Conservation (phyloP, 2,888 invertebrate species). For the Prenolepis imparis region DNA sequence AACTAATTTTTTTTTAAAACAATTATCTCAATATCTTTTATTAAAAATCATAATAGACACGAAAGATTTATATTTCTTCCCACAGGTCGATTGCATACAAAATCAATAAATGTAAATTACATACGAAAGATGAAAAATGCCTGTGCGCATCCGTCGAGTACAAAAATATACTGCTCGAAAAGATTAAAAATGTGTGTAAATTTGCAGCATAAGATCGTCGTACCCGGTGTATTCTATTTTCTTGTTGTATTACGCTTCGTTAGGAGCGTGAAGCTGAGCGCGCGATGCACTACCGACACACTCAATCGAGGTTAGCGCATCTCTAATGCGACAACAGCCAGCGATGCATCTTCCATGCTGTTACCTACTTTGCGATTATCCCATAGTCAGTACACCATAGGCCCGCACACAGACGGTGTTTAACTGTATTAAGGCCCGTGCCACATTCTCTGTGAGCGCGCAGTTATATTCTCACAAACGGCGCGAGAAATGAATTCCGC, state of each 20-base stretch:
- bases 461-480: constrained; percentile 71
- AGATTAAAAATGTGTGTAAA: constrained; percentile 12
- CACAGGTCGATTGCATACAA: not conserved
- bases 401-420: constrained; percentile 47
- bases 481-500: constrained; percentile 62
- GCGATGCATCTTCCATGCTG: constrained; percentile 73
- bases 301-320: constrained; percentile 84
- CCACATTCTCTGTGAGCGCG: constrained; percentile 78
- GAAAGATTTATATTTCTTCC: not conserved
- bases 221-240: constrained; percentile 43
- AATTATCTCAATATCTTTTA: too few species aligned
- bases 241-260: constrained; percentile 54
- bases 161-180: not conserved
- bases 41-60: too few species aligned
- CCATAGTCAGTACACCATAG: constrained; percentile 73
- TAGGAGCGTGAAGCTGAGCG: constrained; percentile 53
- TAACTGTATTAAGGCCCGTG: constrained; percentile 80
- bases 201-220: not conserved
- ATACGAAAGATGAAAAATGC: not conserved
- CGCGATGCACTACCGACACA: constrained; percentile 60
- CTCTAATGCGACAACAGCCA: constrained; percentile 79
- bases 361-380: constrained; percentile 84
- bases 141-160: not conserved
- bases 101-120: too few species aligned
- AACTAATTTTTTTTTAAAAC: too few species aligned